These are phyloP conservation scores for Eclectus roratus DNA, from an alignment of 2,113 vertebrate species.

Conservation along the genomic window DNA sequence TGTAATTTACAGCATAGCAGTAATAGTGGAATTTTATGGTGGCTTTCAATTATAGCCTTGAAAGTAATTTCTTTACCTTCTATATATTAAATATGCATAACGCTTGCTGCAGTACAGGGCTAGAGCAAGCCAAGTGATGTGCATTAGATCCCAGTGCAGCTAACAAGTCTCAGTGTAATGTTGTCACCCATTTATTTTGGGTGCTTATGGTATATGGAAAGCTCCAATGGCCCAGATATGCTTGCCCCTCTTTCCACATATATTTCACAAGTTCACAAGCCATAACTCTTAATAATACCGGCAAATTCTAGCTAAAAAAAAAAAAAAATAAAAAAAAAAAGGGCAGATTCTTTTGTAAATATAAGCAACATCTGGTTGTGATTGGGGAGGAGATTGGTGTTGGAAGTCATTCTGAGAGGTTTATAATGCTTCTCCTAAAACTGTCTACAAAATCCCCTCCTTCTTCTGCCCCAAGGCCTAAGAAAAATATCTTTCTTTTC, in stretches of 20 bases:
- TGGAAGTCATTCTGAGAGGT: neutral
- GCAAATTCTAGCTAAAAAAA: neutral
- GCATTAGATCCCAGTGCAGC: neutral
- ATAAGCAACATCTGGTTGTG: neutral
- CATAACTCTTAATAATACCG: neutral
- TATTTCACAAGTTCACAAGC: neutral
- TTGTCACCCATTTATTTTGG: neutral
- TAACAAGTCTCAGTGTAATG: neutral
- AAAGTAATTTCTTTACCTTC: constrained; percentile 1
- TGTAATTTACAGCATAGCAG: neutral
- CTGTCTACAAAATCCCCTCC: neutral
- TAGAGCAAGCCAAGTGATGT: neutral
- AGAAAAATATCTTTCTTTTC: neutral
- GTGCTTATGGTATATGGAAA: neutral
- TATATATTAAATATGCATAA: neutral
- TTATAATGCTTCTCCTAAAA: neutral
- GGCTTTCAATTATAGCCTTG: neutral
- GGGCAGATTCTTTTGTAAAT: neutral
- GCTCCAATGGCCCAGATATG: neutral
- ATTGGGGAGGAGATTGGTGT: neutral
- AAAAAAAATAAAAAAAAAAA: neutral
- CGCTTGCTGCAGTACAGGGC: neutral
- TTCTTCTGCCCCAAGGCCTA: neutral
- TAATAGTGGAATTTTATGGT: constrained; percentile 1
- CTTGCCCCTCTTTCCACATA: neutral